Conservation (phyloP, 2,113 vertebrate genomes). For the Eurystomus gularis region DNA sequence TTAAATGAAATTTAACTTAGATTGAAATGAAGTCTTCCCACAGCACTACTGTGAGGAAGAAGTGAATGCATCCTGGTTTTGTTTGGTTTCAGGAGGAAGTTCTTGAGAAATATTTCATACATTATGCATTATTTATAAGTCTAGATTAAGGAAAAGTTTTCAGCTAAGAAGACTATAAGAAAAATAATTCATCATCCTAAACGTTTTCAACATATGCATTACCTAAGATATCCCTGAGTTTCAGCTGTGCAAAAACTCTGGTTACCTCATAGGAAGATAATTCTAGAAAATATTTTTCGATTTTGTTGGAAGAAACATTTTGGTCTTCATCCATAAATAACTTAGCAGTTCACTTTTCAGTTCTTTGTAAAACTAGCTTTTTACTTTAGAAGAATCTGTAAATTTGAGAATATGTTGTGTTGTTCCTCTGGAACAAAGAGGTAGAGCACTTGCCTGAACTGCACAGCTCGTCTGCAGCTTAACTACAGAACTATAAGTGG, state of each 20-base stretch:
- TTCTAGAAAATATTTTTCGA: neutral
- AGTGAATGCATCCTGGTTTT: neutral
- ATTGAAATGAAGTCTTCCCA: neutral
- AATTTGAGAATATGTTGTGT: neutral
- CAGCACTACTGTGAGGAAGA: neutral
- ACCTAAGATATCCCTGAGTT: neutral
- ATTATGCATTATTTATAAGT: neutral
- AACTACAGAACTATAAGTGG: neutral
- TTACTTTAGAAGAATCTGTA: neutral
- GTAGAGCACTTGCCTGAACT: neutral
- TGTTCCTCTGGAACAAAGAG: neutral
- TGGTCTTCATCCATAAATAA: neutral
- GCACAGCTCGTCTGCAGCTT: neutral
- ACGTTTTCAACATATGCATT: neutral
- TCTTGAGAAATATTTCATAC: neutral
- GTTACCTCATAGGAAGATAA: neutral
- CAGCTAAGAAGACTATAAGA: neutral
- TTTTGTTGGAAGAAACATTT: neutral
- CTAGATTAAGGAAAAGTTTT: neutral
- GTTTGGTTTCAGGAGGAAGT: neutral
- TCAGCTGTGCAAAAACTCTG: neutral
- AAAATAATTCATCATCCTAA: neutral
- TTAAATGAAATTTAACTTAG: neutral
- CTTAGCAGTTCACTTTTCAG: neutral
- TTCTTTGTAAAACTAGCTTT: neutral